Evolutionary conservation across 2,797 vertebrate genomes (phyloP).

Genomic region (Gadopsis marmoratus): DNA sequence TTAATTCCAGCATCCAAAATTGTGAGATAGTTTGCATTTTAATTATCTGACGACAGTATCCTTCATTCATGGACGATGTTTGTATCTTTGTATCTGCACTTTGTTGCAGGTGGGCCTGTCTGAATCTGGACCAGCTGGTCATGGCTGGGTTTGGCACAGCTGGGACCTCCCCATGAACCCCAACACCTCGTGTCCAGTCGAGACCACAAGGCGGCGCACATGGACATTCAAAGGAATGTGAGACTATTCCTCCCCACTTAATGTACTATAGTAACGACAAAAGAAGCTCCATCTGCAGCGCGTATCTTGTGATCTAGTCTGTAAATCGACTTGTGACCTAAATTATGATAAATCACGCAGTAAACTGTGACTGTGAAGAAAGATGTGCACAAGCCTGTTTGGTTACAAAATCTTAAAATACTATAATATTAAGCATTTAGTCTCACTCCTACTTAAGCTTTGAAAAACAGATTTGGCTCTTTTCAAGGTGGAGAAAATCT

Average conservation of each 20-base stretch:
- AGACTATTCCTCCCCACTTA: background rate
- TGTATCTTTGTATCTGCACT: conserved; percentile 6
- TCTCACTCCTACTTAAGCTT: background rate
- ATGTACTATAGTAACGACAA: background rate
- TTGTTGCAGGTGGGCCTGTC: conserved; percentile 43
- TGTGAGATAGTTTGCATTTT: background rate
- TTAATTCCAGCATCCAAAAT: background rate
- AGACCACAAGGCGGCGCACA: conserved; percentile 77
- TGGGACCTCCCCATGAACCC: conserved; percentile 71
- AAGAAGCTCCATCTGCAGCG: background rate
- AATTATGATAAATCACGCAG: background rate
- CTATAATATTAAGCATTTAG: background rate
- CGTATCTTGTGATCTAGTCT: background rate
- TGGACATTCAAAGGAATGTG: conserved; percentile 24
- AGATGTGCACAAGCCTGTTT: background rate
- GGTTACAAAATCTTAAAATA: background rate
- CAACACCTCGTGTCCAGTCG: conserved; percentile 17
- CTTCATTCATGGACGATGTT: background rate
- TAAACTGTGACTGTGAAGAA: background rate
- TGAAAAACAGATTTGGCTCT: background rate
- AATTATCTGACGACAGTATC: background rate
- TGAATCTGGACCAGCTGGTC: conserved; percentile 48
- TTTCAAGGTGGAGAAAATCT: background rate
- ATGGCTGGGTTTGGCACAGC: conserved; percentile 35
- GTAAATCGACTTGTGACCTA: background rate